Conservation (phyloP, 2,113 vertebrate species). For the Myanophis thanlyinensis region DNA sequence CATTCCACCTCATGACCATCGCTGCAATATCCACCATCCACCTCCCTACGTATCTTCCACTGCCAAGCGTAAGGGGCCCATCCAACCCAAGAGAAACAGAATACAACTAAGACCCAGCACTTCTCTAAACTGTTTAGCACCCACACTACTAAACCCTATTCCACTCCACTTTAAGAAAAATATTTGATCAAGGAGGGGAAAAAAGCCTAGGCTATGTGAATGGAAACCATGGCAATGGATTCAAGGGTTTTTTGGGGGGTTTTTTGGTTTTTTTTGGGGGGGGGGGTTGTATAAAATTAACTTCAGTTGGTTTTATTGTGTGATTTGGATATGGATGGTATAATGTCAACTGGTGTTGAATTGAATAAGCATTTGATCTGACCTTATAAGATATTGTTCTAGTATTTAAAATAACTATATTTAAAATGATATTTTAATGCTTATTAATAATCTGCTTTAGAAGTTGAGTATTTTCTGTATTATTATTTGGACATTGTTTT, state of each 20-base stretch:
- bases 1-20: background rate
- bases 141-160: background rate
- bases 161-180: background rate
- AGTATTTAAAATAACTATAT: background rate
- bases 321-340: conserved; percentile 53
- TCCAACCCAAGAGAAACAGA: background rate
- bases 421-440: background rate
- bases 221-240: conserved; percentile 30
- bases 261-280: conserved; percentile 46
- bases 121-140: background rate
- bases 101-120: background rate
- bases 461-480: background rate
- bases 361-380: background rate
- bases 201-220: too few species aligned
- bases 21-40: background rate
- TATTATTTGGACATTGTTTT: conserved; percentile 9
- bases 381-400: background rate
- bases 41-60: background rate
- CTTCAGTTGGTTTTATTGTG: conserved; percentile 54
- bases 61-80: background rate
- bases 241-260: conserved; percentile 28
- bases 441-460: background rate
- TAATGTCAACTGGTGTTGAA: conserved; percentile 34
- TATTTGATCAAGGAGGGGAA: background rate
- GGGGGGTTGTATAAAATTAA: conserved; percentile 47